phyloP scores from a whole-genome alignment of 2,113 vertebrate species.

The Phaethon lepturus region DNA sequence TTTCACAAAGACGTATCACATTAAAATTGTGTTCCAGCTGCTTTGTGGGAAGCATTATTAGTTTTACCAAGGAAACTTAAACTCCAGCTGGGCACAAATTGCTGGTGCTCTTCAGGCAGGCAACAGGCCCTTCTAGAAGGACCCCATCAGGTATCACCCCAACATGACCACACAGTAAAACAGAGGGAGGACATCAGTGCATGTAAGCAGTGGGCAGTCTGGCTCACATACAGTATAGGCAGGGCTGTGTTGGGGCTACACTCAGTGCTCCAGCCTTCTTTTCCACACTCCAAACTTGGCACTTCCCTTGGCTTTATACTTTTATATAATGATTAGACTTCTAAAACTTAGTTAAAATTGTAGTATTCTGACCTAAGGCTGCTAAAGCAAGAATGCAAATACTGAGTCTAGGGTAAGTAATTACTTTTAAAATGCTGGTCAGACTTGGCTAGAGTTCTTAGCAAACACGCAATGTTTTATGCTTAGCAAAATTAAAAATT shows the following conservation, averaged over 20 bases:
- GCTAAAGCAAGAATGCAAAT: neutral
- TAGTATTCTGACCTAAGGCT: neutral
- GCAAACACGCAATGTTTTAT: neutral
- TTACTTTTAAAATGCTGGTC: neutral
- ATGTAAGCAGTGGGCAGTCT: neutral
- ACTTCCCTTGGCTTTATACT: neutral
- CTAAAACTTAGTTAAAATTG: neutral
- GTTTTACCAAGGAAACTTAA: neutral
- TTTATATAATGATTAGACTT: neutral
- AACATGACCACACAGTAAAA: neutral
- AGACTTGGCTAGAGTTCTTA: neutral
- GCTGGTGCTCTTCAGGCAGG: neutral
- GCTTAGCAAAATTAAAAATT: constrained; percentile 13
- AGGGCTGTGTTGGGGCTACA: neutral
- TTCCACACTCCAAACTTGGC: neutral
- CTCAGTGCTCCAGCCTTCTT: neutral
- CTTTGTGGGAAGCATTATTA: neutral
- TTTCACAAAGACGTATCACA: neutral
- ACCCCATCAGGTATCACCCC: neutral
- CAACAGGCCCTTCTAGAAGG: neutral
- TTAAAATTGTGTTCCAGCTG: neutral
- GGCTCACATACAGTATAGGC: neutral
- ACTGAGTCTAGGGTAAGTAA: neutral
- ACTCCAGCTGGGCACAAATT: neutral
- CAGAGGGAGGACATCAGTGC: neutral